phyloP scores from a whole-genome alignment of 1,140 invertebrate species.

The Achatina immaculata region DNA sequence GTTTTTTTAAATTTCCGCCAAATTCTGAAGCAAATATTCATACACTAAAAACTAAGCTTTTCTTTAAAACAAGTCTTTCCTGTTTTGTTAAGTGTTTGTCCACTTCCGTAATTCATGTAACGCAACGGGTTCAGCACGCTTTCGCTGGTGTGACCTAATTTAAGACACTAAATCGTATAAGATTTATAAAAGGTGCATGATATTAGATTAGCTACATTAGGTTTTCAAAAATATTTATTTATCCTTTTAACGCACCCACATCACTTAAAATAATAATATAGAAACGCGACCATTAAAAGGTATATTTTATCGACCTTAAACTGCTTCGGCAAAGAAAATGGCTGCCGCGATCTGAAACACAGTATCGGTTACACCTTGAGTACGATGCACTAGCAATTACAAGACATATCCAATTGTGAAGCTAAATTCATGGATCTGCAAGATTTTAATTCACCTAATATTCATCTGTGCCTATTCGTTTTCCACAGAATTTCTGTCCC shows the following conservation, averaged over 20 bases:
- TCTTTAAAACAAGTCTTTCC: too few relatives aligned
- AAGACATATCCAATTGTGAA: background rate
- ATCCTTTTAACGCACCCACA: background rate
- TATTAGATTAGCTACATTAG: too few relatives aligned
- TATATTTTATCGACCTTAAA: background rate
- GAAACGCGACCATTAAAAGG: background rate
- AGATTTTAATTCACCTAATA: background rate
- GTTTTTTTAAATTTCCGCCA: too few relatives aligned
- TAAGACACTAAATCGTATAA: too few relatives aligned
- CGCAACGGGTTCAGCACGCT: too few relatives aligned
- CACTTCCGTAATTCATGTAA: too few relatives aligned
- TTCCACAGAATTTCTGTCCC: background rate
- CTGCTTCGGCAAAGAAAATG: background rate
- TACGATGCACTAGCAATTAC: background rate
- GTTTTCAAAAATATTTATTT: too few relatives aligned
- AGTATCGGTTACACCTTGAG: background rate
- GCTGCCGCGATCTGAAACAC: constrained; percentile 2
- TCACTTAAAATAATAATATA: background rate
- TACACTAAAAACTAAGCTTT: too few relatives aligned
- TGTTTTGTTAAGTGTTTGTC: too few relatives aligned
- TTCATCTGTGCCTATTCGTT: background rate
- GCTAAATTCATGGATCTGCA: background rate
- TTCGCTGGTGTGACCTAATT: too few relatives aligned
- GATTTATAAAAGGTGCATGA: too few relatives aligned
- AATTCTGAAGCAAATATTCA: too few relatives aligned